Evolutionary conservation across 2,113 vertebrate species (phyloP).

Genomic region (Lophura nycthemera): DNA sequence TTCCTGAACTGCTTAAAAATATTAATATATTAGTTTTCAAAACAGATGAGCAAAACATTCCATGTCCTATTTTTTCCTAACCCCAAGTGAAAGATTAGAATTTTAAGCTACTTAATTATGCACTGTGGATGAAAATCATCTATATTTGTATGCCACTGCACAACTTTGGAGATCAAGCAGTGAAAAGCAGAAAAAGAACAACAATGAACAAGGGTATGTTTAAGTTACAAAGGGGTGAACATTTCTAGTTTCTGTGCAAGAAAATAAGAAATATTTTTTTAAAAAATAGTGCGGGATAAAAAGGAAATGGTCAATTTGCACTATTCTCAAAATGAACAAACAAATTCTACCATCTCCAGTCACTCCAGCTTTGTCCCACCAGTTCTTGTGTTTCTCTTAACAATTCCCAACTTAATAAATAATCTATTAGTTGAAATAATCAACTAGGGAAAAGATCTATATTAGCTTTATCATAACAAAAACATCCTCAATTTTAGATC

Average conservation of each 20-base stretch:
- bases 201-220: neutral
- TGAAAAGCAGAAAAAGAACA: neutral
- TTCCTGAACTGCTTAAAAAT: neutral
- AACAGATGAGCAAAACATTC: neutral
- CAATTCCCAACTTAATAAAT: neutral
- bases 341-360: neutral
- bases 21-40: neutral
- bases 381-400: neutral
- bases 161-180: neutral
- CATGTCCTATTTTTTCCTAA: neutral
- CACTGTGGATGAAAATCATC: neutral
- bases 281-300: neutral
- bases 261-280: neutral
- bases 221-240: neutral
- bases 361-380: neutral
- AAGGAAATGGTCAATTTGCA: neutral
- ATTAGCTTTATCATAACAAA: neutral
- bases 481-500: neutral
- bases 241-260: neutral
- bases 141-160: neutral
- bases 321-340: neutral
- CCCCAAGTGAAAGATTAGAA: neutral
- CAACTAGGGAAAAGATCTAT: neutral
- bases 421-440: constrained; percentile 2
- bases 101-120: neutral